Conservation (phyloP, 2,888 invertebrate genomes). For the Dioctria linearis region DNA sequence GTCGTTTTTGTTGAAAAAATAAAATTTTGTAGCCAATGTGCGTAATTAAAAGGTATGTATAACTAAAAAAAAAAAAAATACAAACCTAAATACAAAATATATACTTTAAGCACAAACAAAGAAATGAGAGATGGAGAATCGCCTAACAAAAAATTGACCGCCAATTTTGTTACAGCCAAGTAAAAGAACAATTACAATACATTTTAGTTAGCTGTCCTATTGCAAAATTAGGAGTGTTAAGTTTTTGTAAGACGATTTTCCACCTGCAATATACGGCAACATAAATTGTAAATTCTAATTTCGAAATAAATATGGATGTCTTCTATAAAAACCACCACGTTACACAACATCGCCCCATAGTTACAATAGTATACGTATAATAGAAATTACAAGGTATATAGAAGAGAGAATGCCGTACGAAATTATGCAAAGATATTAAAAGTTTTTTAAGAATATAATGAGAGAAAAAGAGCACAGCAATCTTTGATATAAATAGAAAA, state of each 20-base stretch:
- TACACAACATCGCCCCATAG: slow-evolving; percentile 37
- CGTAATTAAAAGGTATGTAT: neutral
- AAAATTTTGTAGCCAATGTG: neutral
- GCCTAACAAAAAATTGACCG: no score
- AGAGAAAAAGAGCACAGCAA: slow-evolving; percentile 49
- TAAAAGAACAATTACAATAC: no score
- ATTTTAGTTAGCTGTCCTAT: no score
- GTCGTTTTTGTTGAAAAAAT: neutral
- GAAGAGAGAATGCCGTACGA: slow-evolving; percentile 56
- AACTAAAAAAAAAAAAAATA: no score
- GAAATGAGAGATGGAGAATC: no score
- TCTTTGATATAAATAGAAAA: slow-evolving; percentile 15
- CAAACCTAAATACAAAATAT: neutral
- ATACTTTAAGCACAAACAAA: neutral
- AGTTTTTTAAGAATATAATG: slow-evolving; percentile 31
- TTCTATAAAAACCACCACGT: slow-evolving; percentile 34
- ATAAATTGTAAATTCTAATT: slow-evolving; percentile 31
- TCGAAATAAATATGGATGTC: slow-evolving; percentile 13
- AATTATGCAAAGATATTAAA: slow-evolving; percentile 55
- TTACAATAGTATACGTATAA: slow-evolving; percentile 30
- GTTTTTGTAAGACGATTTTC: no score
- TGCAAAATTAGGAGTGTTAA: no score
- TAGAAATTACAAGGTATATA: slow-evolving; percentile 44
- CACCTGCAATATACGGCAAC: slow-evolving; percentile 24
- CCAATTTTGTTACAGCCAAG: no score